These are phyloP conservation scores for Drosophila nigritarsus DNA, from an alignment of 2,888 invertebrate species.

Conservation along the genomic window DNA sequence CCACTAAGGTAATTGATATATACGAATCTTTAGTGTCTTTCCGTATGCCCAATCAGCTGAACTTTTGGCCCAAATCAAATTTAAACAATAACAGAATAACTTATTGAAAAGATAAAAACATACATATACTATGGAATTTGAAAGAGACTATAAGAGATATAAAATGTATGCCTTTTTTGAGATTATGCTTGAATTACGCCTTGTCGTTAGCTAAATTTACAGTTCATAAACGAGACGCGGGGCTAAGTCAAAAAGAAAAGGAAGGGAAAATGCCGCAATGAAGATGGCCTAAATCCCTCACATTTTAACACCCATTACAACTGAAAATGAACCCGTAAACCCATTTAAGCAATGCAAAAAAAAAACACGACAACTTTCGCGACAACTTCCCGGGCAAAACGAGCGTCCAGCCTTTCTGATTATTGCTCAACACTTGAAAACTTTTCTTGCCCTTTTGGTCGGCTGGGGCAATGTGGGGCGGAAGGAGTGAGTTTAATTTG, in stretches of 20 bases:
- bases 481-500: slow-evolving; percentile 51
- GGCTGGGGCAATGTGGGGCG: background rate
- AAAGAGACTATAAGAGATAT: slow-evolving; percentile 1
- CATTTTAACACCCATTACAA: slow-evolving; percentile 76
- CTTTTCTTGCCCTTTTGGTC: slow-evolving; percentile 41
- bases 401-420: slow-evolving; percentile 74
- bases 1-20: slow-evolving; percentile 69
- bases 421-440: slow-evolving; percentile 79
- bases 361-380: slow-evolving; percentile 62
- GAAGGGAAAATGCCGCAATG: slow-evolving; percentile 40
- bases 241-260: slow-evolving; percentile 28
- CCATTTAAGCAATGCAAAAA: slow-evolving; percentile 69
- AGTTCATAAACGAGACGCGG: slow-evolving; percentile 58
- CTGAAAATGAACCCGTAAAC: slow-evolving; percentile 76
- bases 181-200: slow-evolving; percentile 47
- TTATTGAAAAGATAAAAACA: background rate
- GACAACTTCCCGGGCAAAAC: slow-evolving; percentile 37
- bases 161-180: background rate
- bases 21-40: slow-evolving; percentile 33
- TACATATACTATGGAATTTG: slow-evolving; percentile 1
- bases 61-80: slow-evolving; percentile 7
- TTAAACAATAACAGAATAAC: slow-evolving; percentile 6
- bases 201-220: slow-evolving; percentile 60
- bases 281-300: slow-evolving; percentile 52
- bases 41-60: background rate